A percentile compares a stretch with the other conserved stretches of the same genome.
Conservation (phyloP, 2,113 vertebrate genomes). For the Hypocryptadius cinnamomeus region DNA sequence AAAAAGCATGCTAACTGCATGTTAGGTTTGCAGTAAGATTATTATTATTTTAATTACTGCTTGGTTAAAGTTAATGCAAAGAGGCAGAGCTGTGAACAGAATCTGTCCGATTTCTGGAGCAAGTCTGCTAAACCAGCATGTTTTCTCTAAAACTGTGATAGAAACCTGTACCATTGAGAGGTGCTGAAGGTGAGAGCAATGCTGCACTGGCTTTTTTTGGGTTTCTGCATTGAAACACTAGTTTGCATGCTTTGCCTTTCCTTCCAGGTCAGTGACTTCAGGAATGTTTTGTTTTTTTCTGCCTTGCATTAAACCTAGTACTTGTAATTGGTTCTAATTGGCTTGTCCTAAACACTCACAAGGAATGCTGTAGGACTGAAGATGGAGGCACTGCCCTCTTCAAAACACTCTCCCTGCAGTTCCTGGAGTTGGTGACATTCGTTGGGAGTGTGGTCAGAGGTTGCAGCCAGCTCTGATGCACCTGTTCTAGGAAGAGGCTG, state of each 20-base stretch:
- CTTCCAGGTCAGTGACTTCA: constrained; percentile 14
- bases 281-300: constrained; percentile 12
- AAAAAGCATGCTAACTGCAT: not conserved
- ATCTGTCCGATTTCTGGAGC: not conserved
- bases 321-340: not conserved
- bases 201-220: not conserved
- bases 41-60: not conserved
- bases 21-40: not conserved
- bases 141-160: not conserved
- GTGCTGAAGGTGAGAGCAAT: not conserved
- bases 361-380: not conserved
- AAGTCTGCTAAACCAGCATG: not conserved
- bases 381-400: not conserved
- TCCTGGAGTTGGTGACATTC: not conserved
- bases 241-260: constrained; percentile 6
- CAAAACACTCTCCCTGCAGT: not conserved
- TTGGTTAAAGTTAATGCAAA: not conserved
- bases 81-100: not conserved
- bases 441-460: rapidly evolving
- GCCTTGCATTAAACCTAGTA: constrained; percentile 25
- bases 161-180: no score
- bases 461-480: not conserved
- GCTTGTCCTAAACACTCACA: not conserved
- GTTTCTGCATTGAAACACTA: not conserved
- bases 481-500: not conserved